Evolutionary conservation across 2,888 invertebrate genomes (phyloP), one percentile per base, ranked within the genome.

Genomic region (Ormyrus nitidulus): DNA sequence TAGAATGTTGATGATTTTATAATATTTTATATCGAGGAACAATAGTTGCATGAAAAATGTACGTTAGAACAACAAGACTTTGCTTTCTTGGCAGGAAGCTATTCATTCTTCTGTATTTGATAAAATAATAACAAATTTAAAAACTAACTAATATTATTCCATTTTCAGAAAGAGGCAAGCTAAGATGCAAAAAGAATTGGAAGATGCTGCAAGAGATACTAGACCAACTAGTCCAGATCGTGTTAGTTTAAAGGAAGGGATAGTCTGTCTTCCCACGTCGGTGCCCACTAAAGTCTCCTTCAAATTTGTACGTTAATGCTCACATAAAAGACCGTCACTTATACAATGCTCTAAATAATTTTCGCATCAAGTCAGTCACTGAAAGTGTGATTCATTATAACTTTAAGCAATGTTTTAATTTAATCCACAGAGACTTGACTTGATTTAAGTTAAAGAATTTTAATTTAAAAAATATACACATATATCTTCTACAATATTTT

Each of bases 131-230:
- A 69, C 64, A 73, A 71, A 61, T 75, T 6, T 69, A 34, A 34
- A 34, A 34, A 34, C 34, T 34, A 34, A 34, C 34, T 68, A 8
- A 59, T 83, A 48, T 72, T 79, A 34, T 70, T 75, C 90, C 90
- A 91, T 90, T 93, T 93, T 68, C 93, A 97, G 97, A 91, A 96
- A 96, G 92, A 94, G 95, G 89, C 96, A 96, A 90, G 96, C 96
- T 84, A 96, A 95, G 91, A 93, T 98, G 89, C 95, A 96, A 88
- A 95, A 96, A 89, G 98, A 98, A 87, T 91, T 99, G 68, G 97
- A 97, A 91, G 98, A 98, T 88, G 98, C 98, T 34, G 97, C 96
- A 0, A 95, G 95, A 88, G 96, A 96, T 83, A 92, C 92, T 46
- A 92, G 93, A 84, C 91, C 92, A 34, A 83, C 91, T 72, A 90